phyloP scores from a whole-genome alignment of 2,888 invertebrate genomes.

The Epicampocera succincta region DNA sequence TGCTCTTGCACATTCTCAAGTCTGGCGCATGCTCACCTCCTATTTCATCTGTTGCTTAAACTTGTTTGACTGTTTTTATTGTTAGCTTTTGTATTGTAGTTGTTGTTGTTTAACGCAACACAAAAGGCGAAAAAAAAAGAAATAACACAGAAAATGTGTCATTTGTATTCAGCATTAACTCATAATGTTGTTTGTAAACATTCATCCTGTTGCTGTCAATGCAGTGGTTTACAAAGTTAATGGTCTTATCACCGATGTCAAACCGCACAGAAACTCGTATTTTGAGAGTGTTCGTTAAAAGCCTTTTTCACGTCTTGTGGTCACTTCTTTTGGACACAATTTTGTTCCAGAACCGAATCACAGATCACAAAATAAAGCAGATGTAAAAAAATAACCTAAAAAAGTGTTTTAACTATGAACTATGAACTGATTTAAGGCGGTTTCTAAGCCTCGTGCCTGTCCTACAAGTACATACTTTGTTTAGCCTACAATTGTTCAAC shows the following conservation, averaged over 20 bases:
- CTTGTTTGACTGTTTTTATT: conserved; percentile 1
- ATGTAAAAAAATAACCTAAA: no score
- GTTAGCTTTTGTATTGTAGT: conserved; percentile 4
- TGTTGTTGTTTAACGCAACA: conserved; percentile 14
- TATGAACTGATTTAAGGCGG: no score
- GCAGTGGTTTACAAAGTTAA: conserved; percentile 58
- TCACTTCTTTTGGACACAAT: no score
- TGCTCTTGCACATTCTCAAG: background rate
- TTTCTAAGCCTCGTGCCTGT: no score
- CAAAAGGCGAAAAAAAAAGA: conserved; percentile 6
- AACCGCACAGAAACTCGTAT: background rate
- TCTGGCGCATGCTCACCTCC: conserved; percentile 51
- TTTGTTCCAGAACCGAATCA: no score
- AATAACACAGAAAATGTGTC: conserved; percentile 35
- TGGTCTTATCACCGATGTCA: conserved; percentile 7
- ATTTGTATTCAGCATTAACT: conserved; percentile 44
- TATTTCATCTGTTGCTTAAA: conserved; percentile 66
- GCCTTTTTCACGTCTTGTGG: background rate
- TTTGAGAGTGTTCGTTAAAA: conserved; percentile 4
- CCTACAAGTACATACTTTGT: no score
- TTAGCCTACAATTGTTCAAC: no score
- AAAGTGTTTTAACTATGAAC: no score
- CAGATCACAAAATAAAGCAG: no score
- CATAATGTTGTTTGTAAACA: conserved; percentile 63
- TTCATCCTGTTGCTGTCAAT: conserved; percentile 64